A percentile compares a stretch with the other conserved stretches of the same genome.
Conservation (phyloP, 2,888 invertebrate genomes). For the Protodeltote pygarga region DNA sequence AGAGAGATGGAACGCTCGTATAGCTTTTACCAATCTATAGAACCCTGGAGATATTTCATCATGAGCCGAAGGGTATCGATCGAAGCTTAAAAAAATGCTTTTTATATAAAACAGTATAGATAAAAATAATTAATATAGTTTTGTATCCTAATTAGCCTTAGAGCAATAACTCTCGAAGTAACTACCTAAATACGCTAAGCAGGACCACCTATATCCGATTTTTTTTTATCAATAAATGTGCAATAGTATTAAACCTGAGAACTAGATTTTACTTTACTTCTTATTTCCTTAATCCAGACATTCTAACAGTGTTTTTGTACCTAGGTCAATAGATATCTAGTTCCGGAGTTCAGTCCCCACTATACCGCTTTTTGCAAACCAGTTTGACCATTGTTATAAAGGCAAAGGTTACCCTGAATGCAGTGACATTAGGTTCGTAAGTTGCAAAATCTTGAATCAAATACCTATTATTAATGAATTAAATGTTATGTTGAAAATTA, state of each 20-base stretch:
- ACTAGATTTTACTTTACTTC: too few species aligned
- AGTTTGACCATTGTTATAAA: conserved; percentile 21
- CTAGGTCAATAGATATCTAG: too few species aligned
- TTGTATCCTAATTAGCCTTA: background rate
- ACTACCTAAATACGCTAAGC: too few species aligned
- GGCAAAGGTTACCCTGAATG: background rate
- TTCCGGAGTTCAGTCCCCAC: conserved; percentile 10
- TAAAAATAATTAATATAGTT: background rate
- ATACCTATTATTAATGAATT: too few species aligned
- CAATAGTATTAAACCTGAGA: too few species aligned
- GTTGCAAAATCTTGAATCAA: too few species aligned
- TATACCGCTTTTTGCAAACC: conserved; percentile 6
- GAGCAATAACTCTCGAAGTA: background rate
- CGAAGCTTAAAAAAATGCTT: background rate
- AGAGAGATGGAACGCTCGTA: conserved; percentile 46
- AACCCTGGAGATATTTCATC: conserved; percentile 29
- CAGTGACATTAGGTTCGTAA: too few species aligned
- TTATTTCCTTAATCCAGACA: background rate
- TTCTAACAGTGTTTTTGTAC: too few species aligned
- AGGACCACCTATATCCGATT: too few species aligned
- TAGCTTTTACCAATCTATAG: conserved; percentile 46
- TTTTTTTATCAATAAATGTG: too few species aligned
- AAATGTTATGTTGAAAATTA: background rate
- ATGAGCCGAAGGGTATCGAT: background rate
- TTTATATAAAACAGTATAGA: background rate